Evolutionary conservation across 1,140 invertebrate genomes (phyloP), one percentile per base, ranked within the genome.

Genomic region (Thrips palmi): DNA sequence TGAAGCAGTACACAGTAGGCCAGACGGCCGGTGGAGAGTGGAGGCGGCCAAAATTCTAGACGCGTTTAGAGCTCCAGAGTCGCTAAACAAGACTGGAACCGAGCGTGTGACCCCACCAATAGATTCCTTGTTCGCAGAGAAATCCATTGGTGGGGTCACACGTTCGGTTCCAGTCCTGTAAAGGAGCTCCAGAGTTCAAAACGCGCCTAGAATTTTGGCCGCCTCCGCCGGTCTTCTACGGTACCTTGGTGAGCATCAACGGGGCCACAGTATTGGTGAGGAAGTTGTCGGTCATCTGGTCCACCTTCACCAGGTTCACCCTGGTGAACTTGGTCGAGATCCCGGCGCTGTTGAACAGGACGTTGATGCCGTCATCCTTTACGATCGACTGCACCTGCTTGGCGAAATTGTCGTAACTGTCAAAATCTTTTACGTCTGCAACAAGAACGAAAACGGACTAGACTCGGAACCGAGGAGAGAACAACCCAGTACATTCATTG

Each of bases 291-390:
- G 70, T 48, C 45, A 91, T 53, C 47, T 83, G 72, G 33, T 82
- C 63, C 20, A 65, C 54, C 49, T 74, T 77, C 0, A 83, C 72
- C 10, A 72, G 52, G 15, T 64, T 61, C 4, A 91, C 59, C 31
- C 78, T 63, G 1, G 75, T 69, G 40, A 74, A 84, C 54, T 77
- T 81, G 2, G 74, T 67, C 2, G 72, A 64, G 17, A 80, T 59
- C 11, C 81, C 85, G 27, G 85, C 85, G 64, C 87, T 91, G 51
- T 89, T 91, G 28, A 89, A 72, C 1, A 92, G 58, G 15, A 88
- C 62, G 56, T 87, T 86, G 0, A 91, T 56, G 3, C 84, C 84
- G 33, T 62, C 50, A 8, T 69, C 62, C 32, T 72, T 67, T 1
- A 82, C 65, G 25, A 71, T 58, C 41, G 65, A 46, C 3, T 50